phyloP scores from a whole-genome alignment of 2,113 vertebrate genomes.

The Aegithalos caudatus region DNA sequence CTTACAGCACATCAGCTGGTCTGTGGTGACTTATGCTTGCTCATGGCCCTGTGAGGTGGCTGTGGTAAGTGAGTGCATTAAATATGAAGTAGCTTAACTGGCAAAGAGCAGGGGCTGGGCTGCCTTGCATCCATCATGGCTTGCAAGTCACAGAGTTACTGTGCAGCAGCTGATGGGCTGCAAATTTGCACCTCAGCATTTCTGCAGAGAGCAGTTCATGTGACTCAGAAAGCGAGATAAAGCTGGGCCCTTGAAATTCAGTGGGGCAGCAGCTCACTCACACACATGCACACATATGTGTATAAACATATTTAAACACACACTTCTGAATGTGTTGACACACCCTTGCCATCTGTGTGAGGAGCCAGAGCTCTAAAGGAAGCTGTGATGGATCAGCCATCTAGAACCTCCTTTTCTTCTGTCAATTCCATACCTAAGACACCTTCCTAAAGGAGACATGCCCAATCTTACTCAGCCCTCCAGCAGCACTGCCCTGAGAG shows the following conservation, averaged over 20 bases:
- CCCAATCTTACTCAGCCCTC: rapidly evolving
- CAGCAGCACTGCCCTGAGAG: background rate
- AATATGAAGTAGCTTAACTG: background rate
- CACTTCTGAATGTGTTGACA: background rate
- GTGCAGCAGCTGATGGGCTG: background rate
- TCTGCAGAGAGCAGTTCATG: background rate
- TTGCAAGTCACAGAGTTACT: background rate
- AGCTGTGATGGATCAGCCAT: background rate
- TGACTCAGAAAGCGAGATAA: background rate
- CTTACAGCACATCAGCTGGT: background rate
- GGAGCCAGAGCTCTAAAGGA: background rate
- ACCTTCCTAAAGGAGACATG: background rate
- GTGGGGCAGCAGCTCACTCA: background rate
- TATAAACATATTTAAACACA: background rate
- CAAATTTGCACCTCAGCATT: background rate
- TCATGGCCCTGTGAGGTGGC: background rate
- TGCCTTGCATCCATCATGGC: background rate
- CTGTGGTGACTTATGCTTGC: background rate
- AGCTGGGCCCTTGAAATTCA: background rate
- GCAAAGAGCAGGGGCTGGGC: background rate
- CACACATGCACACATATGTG: background rate
- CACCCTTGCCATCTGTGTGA: background rate
- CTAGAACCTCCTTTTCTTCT: background rate
- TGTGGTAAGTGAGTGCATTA: background rate
- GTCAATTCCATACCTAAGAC: background rate